These are phyloP conservation scores for Heliothis peltigera DNA, from an alignment of 2,888 invertebrate species.

Conservation along the genomic window DNA sequence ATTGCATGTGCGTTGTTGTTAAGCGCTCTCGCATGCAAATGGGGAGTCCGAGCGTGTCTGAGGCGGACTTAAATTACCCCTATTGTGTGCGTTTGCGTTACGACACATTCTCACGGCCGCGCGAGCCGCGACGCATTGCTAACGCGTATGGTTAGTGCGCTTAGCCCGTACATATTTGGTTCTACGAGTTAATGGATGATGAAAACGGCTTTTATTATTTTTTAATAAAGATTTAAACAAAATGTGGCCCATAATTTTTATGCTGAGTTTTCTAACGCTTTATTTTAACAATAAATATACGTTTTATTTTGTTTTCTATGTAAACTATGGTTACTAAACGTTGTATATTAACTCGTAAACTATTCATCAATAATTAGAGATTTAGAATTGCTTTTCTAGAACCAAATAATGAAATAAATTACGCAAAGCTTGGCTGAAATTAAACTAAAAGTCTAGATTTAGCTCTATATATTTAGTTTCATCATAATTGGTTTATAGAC, in stretches of 20 bases:
- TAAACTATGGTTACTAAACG: conserved; percentile 17
- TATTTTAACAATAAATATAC: conserved; percentile 19
- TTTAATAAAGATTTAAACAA: conserved; percentile 52
- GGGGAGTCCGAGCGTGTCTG: conserved; percentile 78
- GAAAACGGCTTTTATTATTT: conserved; percentile 44
- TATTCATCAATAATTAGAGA: too few relatives aligned
- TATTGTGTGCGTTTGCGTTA: conserved; percentile 81
- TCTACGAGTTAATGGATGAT: conserved; percentile 64
- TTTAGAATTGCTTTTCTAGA: too few relatives aligned
- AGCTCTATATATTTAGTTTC: too few relatives aligned
- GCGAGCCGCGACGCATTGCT: conserved; percentile 66
- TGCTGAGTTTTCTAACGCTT: too few relatives aligned
- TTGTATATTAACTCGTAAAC: too few relatives aligned
- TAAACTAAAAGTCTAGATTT: too few relatives aligned
- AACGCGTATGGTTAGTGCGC: conserved; percentile 40
- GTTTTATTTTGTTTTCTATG: conserved; percentile 17
- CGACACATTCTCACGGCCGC: conserved; percentile 84
- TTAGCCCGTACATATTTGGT: conserved; percentile 66
- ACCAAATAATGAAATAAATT: too few relatives aligned
- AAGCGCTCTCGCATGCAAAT: conserved; percentile 70
- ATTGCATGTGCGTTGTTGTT: conserved; percentile 52
- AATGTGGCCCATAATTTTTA: too few relatives aligned
- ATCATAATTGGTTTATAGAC: neutral
- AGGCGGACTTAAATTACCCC: conserved; percentile 79
- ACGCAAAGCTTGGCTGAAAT: too few relatives aligned